phyloP scores from a whole-genome alignment of 2,797 vertebrate genomes.

The Rhinogobio ventralis region DNA sequence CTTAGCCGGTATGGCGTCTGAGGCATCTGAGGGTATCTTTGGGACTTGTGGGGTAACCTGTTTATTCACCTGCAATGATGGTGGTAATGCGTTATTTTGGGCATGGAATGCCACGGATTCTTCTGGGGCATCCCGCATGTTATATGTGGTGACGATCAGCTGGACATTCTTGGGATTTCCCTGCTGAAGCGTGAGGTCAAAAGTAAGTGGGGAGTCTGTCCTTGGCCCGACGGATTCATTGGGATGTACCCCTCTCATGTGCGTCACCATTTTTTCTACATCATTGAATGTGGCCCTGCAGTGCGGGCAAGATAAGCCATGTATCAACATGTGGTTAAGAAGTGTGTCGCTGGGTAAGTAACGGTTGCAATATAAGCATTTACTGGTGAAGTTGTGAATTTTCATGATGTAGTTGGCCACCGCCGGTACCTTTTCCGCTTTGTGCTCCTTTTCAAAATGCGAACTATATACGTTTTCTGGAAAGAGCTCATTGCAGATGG shows the following conservation, averaged over 20 bases:
- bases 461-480: slow-evolving; percentile 97
- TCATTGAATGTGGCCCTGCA: slow-evolving; percentile 98
- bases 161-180: slow-evolving; percentile 98
- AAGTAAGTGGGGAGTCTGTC: slow-evolving; percentile 94
- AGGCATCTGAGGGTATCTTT: slow-evolving; percentile 82
- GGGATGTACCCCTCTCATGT: slow-evolving; percentile 93
- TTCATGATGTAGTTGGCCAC: slow-evolving; percentile 99
- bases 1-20: slow-evolving; percentile 82
- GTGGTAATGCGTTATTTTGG: slow-evolving; percentile 82
- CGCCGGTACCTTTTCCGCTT: slow-evolving; percentile 97
- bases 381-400: slow-evolving; percentile 99
- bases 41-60: slow-evolving; percentile 74
- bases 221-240: slow-evolving; percentile 92
- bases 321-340: slow-evolving; percentile 98
- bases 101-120: slow-evolving; percentile 96
- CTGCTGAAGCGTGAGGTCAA: slow-evolving; percentile 97
- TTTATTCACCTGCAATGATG: slow-evolving; percentile 72
- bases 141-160: slow-evolving; percentile 96
- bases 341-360: slow-evolving; percentile 97
- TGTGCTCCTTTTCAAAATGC: slow-evolving; percentile 98
- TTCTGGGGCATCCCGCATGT: slow-evolving; percentile 93
- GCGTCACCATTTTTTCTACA: slow-evolving; percentile 98
- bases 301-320: slow-evolving; percentile 94
- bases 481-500: slow-evolving; percentile 99
- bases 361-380: slow-evolving; percentile 99